Conservation (phyloP, 2,113 vertebrate species). For the Thymallus thymallus region DNA sequence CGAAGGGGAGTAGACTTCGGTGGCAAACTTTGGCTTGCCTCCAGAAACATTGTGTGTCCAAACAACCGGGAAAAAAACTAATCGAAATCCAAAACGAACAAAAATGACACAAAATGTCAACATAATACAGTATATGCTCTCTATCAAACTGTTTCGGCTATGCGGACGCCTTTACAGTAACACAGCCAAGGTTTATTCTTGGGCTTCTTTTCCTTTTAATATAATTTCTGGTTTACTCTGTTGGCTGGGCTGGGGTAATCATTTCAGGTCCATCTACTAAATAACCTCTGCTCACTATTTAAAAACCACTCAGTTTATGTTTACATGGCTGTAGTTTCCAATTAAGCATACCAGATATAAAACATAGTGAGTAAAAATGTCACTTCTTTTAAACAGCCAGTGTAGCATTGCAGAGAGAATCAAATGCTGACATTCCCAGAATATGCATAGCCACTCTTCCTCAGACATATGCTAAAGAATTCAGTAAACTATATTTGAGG, state of each 20-base stretch:
- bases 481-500: not conserved
- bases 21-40: too few species aligned
- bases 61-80: not conserved
- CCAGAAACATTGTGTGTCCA: too few species aligned
- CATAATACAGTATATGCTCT: too few species aligned
- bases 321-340: too few species aligned
- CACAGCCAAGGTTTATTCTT: not conserved
- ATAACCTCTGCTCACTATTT: conserved; percentile 9
- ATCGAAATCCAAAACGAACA: not conserved
- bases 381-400: conserved; percentile 11
- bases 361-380: conserved; percentile 8
- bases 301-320: conserved; percentile 18
- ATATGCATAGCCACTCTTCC: not conserved
- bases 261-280: not conserved
- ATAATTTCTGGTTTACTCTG: conserved; percentile 1
- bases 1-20: too few species aligned
- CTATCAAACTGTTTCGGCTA: too few species aligned
- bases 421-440: too few species aligned
- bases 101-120: too few species aligned
- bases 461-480: not conserved
- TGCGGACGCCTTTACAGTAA: not conserved
- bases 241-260: not conserved
- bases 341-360: too few species aligned
- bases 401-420: not conserved
- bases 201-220: not conserved